Conservation (phyloP, 2,888 invertebrate species). For the Thereva unica region DNA sequence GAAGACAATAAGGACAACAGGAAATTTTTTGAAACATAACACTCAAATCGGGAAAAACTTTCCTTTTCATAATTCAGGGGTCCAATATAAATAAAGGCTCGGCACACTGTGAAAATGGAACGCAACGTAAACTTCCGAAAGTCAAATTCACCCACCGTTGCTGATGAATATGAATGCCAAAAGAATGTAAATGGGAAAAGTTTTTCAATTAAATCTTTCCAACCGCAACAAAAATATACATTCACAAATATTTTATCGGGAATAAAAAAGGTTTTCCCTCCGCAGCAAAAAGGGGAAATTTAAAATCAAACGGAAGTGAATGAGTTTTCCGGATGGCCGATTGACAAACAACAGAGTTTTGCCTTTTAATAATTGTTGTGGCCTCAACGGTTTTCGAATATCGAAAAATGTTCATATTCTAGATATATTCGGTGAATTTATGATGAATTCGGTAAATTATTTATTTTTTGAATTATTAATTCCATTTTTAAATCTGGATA, state of each 20-base stretch:
- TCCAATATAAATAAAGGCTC: too few species aligned
- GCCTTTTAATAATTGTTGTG: slow-evolving; percentile 6
- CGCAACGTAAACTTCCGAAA: slow-evolving; percentile 5
- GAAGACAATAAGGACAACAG: too few species aligned
- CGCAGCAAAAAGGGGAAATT: slow-evolving; percentile 1
- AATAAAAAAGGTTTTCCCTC: not conserved
- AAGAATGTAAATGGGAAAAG: slow-evolving; percentile 18
- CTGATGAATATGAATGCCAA: slow-evolving; percentile 17
- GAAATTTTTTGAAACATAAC: too few species aligned
- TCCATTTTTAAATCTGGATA: too few species aligned
- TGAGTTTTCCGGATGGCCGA: slow-evolving; percentile 35
- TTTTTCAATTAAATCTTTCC: slow-evolving; percentile 23
- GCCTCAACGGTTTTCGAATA: slow-evolving; percentile 6
- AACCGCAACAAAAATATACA: slow-evolving; percentile 6
- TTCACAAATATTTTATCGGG: slow-evolving; percentile 2
- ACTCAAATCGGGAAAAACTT: too few species aligned
- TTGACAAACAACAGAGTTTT: slow-evolving; percentile 32
- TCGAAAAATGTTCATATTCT: too few species aligned
- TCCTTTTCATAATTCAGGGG: too few species aligned
- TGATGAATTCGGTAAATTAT: too few species aligned
- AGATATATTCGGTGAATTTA: too few species aligned
- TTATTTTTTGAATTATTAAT: too few species aligned
- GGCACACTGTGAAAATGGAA: not conserved
- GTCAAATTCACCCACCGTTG: slow-evolving; percentile 9
- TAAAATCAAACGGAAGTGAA: slow-evolving; percentile 20